Evolutionary conservation across 1,140 invertebrate species (phyloP), one percentile per base, ranked within the genome.

Genomic region (Pemphigus obesinymphae): DNA sequence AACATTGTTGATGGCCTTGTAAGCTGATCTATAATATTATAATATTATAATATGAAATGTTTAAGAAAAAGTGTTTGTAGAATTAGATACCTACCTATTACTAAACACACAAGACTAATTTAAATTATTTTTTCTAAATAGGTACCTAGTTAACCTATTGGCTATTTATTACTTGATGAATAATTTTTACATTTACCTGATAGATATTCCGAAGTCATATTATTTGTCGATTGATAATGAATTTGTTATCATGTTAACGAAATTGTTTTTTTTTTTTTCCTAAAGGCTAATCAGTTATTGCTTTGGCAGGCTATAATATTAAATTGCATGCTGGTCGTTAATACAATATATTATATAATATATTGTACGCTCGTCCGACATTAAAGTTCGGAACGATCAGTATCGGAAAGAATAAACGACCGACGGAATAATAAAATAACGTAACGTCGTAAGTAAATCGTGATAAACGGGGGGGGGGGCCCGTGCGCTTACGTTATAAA

Each of bases 1-100:
- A 73, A 73, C 70, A 73, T 73, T 50, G 17, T 73, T 50, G 23
- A 70, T 50, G 43, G 26, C 26, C n/a, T 73, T n/a, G 23, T 29
- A 48, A n/a, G 66, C 17, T 43, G 0, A 70, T 0, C 40, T 70
- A 17, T 26, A 70, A 70, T 29, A 29, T 29, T 8, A 61, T 4
- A 31, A 31, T 5, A 13, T 31, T 37, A 26, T 45, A 45, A 29
- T 17, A 29, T 11, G 3, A 45, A 45, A n/a, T n/a, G n/a, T n/a
- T n/a, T n/a, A n/a, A n/a, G n/a, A 6, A n/a, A 23, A 23, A 66
- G 11, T 66, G 13, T 1, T 66, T 11, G 2, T 34, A 37, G 11
- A 66, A 66, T 26, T 26, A 55, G n/a, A n/a, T n/a, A n/a, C n/a
- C n/a, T n/a, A n/a, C n/a, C n/a, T 26, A 23, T 55, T 55, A 8